Percentiles rank a stretch among this genome's conserved stretches.
Conservation (phyloP, 2,888 invertebrate genomes). For the Drosophila pegasa region DNA sequence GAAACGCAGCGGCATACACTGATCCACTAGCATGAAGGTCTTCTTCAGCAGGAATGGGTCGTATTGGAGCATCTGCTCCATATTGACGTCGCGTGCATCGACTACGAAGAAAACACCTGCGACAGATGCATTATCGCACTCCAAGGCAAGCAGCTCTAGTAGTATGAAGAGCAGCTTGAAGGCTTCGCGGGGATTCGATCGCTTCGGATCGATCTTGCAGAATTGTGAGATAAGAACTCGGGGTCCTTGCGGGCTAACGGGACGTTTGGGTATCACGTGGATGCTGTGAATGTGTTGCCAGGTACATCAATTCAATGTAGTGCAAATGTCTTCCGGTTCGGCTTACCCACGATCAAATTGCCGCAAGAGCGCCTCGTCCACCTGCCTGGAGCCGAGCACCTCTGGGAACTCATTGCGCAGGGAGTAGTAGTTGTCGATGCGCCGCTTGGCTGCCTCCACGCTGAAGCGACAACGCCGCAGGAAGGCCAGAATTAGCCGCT, state of each 20-base stretch:
- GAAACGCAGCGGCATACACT: conserved; percentile 74
- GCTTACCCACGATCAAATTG: conserved; percentile 73
- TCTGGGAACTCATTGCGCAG: conserved; percentile 72
- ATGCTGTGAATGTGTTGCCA: conserved; percentile 43
- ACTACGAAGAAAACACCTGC: conserved; percentile 71
- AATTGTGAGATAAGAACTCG: conserved; percentile 76
- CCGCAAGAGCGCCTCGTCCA: conserved; percentile 61
- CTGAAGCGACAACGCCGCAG: conserved; percentile 74
- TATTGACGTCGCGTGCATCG: conserved; percentile 72
- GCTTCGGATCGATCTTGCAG: conserved; percentile 71
- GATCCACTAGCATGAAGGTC: conserved; percentile 63
- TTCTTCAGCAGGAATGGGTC: conserved; percentile 76
- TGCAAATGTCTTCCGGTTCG: fast-evolving
- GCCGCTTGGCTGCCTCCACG: conserved; percentile 73
- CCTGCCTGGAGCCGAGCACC: conserved; percentile 64
- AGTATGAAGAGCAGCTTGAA: conserved; percentile 80
- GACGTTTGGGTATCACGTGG: conserved; percentile 70
- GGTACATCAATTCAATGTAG: background rate
- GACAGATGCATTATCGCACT: conserved; percentile 71
- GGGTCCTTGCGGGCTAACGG: conserved; percentile 59
- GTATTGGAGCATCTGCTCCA: conserved; percentile 77
- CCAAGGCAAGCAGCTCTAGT: conserved; percentile 71
- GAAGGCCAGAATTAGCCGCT: conserved; percentile 67
- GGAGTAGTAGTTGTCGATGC: conserved; percentile 74
- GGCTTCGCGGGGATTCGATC: conserved; percentile 65